Conservation (phyloP, 2,797 vertebrate genomes). For the Choloepus didactylus region DNA sequence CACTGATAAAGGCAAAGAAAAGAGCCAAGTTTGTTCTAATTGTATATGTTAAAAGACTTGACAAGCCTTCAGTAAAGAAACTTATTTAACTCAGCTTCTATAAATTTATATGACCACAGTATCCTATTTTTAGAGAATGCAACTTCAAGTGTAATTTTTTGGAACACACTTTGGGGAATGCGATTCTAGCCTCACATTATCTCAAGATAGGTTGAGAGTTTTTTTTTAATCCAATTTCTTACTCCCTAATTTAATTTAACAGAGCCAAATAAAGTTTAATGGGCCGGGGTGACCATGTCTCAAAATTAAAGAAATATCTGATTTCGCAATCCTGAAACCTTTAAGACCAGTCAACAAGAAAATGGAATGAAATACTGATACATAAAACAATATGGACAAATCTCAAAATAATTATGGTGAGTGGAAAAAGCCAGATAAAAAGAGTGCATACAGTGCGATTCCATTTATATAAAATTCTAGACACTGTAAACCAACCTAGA, state of each 20-base stretch:
- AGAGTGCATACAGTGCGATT: background rate
- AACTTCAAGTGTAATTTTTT: slow-evolving; percentile 61
- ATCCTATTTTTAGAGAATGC: slow-evolving; percentile 55
- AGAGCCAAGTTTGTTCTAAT: slow-evolving; percentile 20
- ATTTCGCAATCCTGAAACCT: slow-evolving; percentile 18
- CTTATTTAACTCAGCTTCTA: background rate
- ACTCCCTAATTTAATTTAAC: slow-evolving; percentile 38
- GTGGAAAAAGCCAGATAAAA: background rate
- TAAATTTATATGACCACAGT: background rate
- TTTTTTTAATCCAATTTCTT: background rate
- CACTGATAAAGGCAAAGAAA: slow-evolving; percentile 35
- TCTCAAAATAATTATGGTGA: slow-evolving; percentile 10
- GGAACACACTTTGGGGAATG: slow-evolving; percentile 57
- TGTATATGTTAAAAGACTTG: slow-evolving; percentile 32
- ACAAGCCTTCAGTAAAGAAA: slow-evolving; percentile 19
- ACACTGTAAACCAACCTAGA: background rate
- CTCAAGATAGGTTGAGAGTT: background rate
- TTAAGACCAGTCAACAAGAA: background rate
- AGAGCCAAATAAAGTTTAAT: background rate
- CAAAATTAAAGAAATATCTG: background rate
- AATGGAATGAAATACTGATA: background rate
- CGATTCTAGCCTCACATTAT: slow-evolving; percentile 49
- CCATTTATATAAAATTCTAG: background rate
- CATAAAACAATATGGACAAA: background rate
- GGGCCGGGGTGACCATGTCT: background rate